Conservation (phyloP, 2,113 vertebrate species). For the Nettapus auritus region DNA sequence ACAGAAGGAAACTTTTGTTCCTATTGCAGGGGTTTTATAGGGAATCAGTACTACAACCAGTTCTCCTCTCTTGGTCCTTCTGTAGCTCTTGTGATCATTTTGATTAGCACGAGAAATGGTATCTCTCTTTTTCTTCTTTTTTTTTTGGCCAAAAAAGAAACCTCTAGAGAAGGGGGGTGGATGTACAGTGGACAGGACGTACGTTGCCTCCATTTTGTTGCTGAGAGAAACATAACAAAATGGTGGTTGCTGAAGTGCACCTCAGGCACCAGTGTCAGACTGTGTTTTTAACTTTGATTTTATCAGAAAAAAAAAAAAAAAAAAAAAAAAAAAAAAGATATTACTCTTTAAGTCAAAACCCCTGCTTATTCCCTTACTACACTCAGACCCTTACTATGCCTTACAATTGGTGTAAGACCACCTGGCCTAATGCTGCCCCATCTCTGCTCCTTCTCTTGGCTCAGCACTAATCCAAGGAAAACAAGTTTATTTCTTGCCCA, state of each 20-base stretch:
- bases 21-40: not conserved
- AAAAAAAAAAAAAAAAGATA: not conserved
- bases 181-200: not conserved
- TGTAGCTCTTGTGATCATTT: not conserved
- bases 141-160: not conserved
- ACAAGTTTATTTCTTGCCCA: not conserved
- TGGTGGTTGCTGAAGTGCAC: not conserved
- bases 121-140: no score
- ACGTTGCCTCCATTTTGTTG: slow-evolving; percentile 37
- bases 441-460: not conserved
- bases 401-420: not conserved
- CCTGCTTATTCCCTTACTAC: not conserved
- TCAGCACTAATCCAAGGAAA: not conserved
- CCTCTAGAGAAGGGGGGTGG: not conserved
- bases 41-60: not conserved
- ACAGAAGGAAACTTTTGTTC: not conserved
- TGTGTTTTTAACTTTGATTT: not conserved
- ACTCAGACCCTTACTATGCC: not conserved
- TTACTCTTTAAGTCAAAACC: not conserved
- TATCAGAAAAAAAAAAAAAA: not conserved
- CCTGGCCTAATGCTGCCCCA: not conserved
- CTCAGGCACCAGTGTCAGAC: not conserved
- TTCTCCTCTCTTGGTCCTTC: not conserved
- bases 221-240: not conserved
- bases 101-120: not conserved